Base-by-base conservation (phyloP, 2,888 invertebrate genomes). In the Heliconius sara region DNA sequence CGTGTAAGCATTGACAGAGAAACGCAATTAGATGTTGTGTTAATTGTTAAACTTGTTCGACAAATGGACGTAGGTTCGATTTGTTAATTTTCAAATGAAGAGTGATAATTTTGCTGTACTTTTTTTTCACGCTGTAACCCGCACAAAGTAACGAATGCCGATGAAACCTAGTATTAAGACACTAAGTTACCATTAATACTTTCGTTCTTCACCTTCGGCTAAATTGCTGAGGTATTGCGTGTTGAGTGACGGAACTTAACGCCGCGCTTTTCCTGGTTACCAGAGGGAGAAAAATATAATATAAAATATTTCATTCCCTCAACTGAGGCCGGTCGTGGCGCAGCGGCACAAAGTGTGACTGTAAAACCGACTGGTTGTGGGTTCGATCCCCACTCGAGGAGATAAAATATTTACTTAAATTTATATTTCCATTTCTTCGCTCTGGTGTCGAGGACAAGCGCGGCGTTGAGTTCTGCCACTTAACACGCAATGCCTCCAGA, bases 1-100 rank as follows among this genome's bases (percentile, higher is more conserved):
- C 84, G 52, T 19, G 30, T 84, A 84, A 84, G 83, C 83, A 84
- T 83, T 82, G n/a, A 34, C n/a, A 73, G 34, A 73, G 73, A 25
- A 16, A 34, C 25, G 39, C 34, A 73, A 73, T 73, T 39, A 60
- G 60, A n/a, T 6, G 30, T 22, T 7, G 60, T 60, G 34, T 73
- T 60, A 60, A 73, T 60, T 72, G n/a, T 16, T 60, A n/a, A 57
- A 73, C 34, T 73, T 73, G 30, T 73, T 34, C 57, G 22, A 1
- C 6, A 19, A 27, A 47, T 1, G 47, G 47, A 71, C 47, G 19
- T 47, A 47, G 47, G 66, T 67, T 34, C 22, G 66, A 67, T 67
- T n/a, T 60, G n/a, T 60, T 60, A 60, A n/a, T n/a, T n/a, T 60
- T 60, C n/a, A n/a, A 60, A 22, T 57, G n/a, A n/a, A 60, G 3